Base-by-base conservation (phyloP, 2,113 vertebrate genomes). In the Rhinoderma darwinii region DNA sequence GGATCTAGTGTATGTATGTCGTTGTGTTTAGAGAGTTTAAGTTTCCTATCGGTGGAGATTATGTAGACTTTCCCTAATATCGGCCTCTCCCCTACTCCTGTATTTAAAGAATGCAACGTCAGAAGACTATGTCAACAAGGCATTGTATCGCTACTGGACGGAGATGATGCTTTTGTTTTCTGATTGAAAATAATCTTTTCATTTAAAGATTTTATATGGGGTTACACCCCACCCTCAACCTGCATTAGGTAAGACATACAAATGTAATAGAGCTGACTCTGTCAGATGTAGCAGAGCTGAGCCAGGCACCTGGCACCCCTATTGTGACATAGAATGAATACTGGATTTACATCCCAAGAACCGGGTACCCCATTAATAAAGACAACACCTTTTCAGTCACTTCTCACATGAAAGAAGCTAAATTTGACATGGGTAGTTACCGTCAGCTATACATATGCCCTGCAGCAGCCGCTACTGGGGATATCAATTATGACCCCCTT, bases 41-140 rank as follows among this genome's bases (percentile, higher is more conserved):
- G 8, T 37, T 70, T 72, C 63, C 59, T 50, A 68, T 83, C 30
- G 20, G 5, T 20, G 59, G 43, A 83, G 81, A 83, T 83, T 83
- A 83, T 10, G 18, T 43, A 5, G 81, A 83, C 30, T 61, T 59
- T 20, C 63, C 50, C 20, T 51, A 83, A 44, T 25, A 43, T 30
- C 10, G 50, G 77, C 70, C 43, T 83, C 63, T 50, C 43, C 80
- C 80, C 51, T 27, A 12, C 18, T 27, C 11, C 17, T 79, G 25
- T 77, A 37, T 83, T 11, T 68, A 32, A 35, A 83, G 81, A 83
- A 83, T 35, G n/a, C 44, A 15, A 17, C 63, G 51, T 35, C 43
- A 35, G n/a, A 32, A 20, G 15, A 14, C 32, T 37, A 4, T 25
- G 51, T 79, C 77, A 79, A 59, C 77, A 59, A 9, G 35, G 32